phyloP scores from a whole-genome alignment of 2,888 invertebrate species.

The Pegoplata infirma region DNA sequence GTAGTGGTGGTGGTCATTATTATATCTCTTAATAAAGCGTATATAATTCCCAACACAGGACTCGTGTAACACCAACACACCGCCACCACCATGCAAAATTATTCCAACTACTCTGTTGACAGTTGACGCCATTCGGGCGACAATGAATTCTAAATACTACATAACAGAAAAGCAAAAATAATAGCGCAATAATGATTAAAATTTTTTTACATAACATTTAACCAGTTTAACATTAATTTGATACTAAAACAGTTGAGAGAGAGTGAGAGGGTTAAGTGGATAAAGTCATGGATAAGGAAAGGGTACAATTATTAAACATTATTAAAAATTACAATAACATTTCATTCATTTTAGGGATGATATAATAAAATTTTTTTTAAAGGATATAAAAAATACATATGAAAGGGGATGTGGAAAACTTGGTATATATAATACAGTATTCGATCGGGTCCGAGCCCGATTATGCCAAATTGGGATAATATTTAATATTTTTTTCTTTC shows the following conservation, averaged over 20 bases:
- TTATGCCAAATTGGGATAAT: too few relatives aligned
- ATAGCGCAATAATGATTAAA: conserved; percentile 45
- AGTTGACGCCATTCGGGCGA: conserved; percentile 65
- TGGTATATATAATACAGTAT: too few relatives aligned
- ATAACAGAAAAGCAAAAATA: conserved; percentile 56
- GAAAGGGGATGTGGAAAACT: too few relatives aligned
- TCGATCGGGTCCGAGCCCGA: too few relatives aligned
- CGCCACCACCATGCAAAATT: conserved; percentile 69
- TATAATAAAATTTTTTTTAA: too few relatives aligned
- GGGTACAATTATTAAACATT: too few relatives aligned
- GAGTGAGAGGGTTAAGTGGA: conserved; percentile 50
- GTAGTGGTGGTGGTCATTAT: conserved; percentile 44
- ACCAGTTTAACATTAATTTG: conserved; percentile 65
- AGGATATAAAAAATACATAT: too few relatives aligned
- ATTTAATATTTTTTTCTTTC: too few relatives aligned
- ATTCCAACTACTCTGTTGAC: conserved; percentile 64
- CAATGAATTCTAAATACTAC: conserved; percentile 56
- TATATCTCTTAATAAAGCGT: conserved; percentile 50
- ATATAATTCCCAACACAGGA: conserved; percentile 38
- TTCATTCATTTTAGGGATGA: not conserved
- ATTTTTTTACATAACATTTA: conserved; percentile 73
- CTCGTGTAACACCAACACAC: conserved; percentile 25
- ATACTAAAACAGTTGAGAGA: conserved; percentile 36
- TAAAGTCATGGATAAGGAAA: not conserved
- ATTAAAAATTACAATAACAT: not conserved